Percentiles rank a stretch among this genome's conserved stretches.
Evolutionary conservation across 1,140 invertebrate species (phyloP).

Genomic region (Drosophila persimilis): DNA sequence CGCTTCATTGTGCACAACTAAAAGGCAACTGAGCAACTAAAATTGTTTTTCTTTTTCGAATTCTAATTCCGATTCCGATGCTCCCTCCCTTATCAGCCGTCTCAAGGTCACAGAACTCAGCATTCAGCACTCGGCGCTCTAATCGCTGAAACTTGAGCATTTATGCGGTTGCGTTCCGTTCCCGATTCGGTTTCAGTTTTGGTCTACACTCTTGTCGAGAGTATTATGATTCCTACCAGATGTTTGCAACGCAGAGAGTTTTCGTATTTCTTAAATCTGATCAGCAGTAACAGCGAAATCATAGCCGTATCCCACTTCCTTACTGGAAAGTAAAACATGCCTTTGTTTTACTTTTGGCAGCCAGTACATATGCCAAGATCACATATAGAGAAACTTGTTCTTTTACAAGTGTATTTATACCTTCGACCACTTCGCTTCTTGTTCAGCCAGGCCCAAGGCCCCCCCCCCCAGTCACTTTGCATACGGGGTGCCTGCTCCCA

Average conservation of each 20-base stretch:
- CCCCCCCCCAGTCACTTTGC: neutral
- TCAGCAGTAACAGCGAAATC: too few relatives aligned
- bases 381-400: too few relatives aligned
- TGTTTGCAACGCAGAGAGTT: neutral
- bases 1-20: slow-evolving; percentile 7
- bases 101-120: neutral
- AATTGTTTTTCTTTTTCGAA: neutral
- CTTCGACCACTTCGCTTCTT: too few relatives aligned
- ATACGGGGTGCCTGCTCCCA: too few relatives aligned
- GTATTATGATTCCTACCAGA: neutral
- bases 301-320: too few relatives aligned
- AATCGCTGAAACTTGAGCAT: too few relatives aligned
- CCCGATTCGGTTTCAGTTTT: slow-evolving; percentile 1
- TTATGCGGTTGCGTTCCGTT: neutral
- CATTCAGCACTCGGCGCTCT: neutral
- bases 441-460: too few relatives aligned
- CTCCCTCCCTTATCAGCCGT: slow-evolving; percentile 3
- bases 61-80: neutral
- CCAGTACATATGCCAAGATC: too few relatives aligned
- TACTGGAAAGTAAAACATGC: too few relatives aligned
- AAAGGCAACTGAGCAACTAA: neutral
- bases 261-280: too few relatives aligned
- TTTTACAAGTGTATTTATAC: too few relatives aligned
- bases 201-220: neutral
- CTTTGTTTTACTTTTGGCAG: too few relatives aligned